phyloP scores from a whole-genome alignment of 2,797 vertebrate species.

The Pangasius krempfi region DNA sequence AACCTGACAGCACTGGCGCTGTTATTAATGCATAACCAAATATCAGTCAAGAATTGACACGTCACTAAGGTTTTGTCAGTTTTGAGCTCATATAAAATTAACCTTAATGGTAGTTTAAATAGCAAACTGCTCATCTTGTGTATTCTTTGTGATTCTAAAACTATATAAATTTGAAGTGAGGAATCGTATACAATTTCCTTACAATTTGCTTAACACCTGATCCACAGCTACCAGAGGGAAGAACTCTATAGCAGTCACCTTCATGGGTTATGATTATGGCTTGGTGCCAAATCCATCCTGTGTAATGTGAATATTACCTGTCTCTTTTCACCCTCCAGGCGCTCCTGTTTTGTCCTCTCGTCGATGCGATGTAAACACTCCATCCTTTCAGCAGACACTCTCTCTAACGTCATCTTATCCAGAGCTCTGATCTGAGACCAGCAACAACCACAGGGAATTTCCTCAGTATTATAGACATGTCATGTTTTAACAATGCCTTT shows the following conservation, averaged over 20 bases:
- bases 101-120: background rate
- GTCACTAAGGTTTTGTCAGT: background rate
- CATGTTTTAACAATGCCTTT: background rate
- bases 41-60: background rate
- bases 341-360: constrained; percentile 78
- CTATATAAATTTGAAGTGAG: background rate
- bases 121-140: background rate
- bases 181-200: background rate
- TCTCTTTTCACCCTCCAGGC: constrained; percentile 80
- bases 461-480: background rate
- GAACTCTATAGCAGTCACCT: background rate
- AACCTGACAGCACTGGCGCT: too few species aligned
- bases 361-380: constrained; percentile 89
- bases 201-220: background rate
- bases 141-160: background rate
- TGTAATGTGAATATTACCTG: constrained; percentile 77
- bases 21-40: background rate
- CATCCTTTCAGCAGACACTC: constrained; percentile 86
- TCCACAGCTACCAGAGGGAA: background rate
- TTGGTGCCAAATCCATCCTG: background rate
- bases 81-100: background rate
- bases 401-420: constrained; percentile 90
- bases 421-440: constrained; percentile 82
- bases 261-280: background rate
- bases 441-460: background rate